A percentile compares a stretch with the other conserved stretches of the same genome.
phyloP scores from a whole-genome alignment of 2,888 invertebrate genomes.

The Caenorhabditis drosophilae region DNA sequence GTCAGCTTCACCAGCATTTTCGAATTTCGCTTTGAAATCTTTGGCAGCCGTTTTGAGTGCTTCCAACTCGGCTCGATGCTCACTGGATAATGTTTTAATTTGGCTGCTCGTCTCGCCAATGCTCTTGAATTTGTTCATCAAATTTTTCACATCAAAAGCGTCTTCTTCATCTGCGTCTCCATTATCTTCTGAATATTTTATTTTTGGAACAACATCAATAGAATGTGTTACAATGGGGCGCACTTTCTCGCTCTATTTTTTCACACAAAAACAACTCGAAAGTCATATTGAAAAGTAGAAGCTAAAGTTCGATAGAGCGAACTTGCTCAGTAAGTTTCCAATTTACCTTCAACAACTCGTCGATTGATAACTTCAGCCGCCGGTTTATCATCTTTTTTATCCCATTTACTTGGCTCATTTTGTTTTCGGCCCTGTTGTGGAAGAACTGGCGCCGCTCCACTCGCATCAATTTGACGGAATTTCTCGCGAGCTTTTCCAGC shows the following conservation, averaged over 20 bases:
- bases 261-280: neutral
- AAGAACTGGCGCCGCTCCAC: conserved; percentile 62
- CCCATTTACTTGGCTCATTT: conserved; percentile 62
- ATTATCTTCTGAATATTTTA: conserved; percentile 14
- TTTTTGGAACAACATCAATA: too few species aligned
- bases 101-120: conserved; percentile 51
- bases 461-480: conserved; percentile 86
- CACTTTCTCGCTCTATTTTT: too few species aligned
- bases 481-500: conserved; percentile 86
- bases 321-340: neutral
- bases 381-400: conserved; percentile 59
- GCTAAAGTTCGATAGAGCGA: too few species aligned
- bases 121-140: conserved; percentile 69
- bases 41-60: conserved; percentile 54
- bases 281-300: too few species aligned
- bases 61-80: conserved; percentile 50
- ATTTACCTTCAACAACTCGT: conserved; percentile 39
- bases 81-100: conserved; percentile 38
- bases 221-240: too few species aligned
- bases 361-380: conserved; percentile 65
- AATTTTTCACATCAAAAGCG: conserved; percentile 67
- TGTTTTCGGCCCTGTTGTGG: conserved; percentile 42
- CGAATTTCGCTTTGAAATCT: conserved; percentile 68
- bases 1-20: conserved; percentile 68
- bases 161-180: conserved; percentile 57